Conservation (phyloP, 2,888 invertebrate species). For the Eupithecia centaureata region DNA sequence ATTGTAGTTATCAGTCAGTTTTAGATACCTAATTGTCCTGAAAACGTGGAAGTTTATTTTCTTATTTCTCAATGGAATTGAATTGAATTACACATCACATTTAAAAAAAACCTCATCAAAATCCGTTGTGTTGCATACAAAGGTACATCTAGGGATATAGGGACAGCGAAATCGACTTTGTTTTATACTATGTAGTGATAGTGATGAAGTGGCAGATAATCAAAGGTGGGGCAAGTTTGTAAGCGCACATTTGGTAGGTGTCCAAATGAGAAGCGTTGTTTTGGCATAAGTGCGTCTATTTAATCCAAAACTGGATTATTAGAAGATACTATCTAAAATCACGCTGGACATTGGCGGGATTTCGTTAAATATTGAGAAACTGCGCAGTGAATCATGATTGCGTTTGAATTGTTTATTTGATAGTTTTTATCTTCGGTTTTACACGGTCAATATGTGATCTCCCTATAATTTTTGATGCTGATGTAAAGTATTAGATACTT, state of each 20-base stretch:
- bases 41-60: not conserved
- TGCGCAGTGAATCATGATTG: conserved; percentile 4
- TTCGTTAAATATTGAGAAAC: not conserved
- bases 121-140: too few species aligned
- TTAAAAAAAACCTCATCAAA: too few species aligned
- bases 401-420: not conserved
- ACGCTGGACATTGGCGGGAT: not conserved
- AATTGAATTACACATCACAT: too few species aligned
- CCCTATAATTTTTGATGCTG: too few species aligned
- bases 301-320: conserved; percentile 23
- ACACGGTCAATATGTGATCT: not conserved
- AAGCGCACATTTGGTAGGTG: conserved; percentile 23
- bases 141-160: too few species aligned
- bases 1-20: not conserved
- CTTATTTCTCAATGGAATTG: too few species aligned
- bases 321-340: conserved; percentile 9
- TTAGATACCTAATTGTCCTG: not conserved
- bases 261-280: conserved; percentile 20
- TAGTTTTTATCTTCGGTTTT: not conserved
- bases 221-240: not conserved
- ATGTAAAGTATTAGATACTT: too few species aligned
- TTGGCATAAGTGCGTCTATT: conserved; percentile 22
- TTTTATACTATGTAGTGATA: too few species aligned
- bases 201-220: not conserved
- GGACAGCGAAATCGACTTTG: too few species aligned